These are phyloP conservation scores for Oeneis ivallda DNA, from an alignment of 2,888 invertebrate genomes.

Conservation along the genomic window DNA sequence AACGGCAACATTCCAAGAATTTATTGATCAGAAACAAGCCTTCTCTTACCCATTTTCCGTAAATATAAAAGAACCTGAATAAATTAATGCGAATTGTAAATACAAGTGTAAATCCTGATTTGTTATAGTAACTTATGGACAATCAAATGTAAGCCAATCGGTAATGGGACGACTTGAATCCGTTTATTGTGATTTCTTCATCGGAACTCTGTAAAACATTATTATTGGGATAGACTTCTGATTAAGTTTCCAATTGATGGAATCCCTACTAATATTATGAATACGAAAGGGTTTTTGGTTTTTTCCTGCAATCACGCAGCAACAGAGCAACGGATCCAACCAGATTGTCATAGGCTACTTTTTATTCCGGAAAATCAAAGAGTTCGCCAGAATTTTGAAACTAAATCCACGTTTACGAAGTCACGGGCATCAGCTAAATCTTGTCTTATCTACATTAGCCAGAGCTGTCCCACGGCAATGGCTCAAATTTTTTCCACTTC, in stretches of 20 bases:
- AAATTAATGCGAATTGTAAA: slow-evolving; percentile 34
- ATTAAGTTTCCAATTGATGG: background rate
- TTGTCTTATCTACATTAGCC: too few relatives aligned
- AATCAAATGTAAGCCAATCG: slow-evolving; percentile 43
- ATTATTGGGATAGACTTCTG: slow-evolving; percentile 5
- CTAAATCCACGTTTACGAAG: too few relatives aligned
- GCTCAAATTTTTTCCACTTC: too few relatives aligned
- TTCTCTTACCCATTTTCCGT: slow-evolving; percentile 45
- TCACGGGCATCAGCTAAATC: too few relatives aligned
- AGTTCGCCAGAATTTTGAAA: too few relatives aligned
- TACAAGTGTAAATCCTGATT: background rate
- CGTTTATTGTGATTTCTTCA: slow-evolving; percentile 38
- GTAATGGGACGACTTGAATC: slow-evolving; percentile 39
- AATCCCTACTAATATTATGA: too few relatives aligned
- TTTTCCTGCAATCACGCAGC: too few relatives aligned
- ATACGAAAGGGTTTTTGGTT: too few relatives aligned
- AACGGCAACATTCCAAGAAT: slow-evolving; percentile 13
- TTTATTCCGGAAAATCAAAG: too few relatives aligned
- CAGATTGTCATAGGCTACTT: too few relatives aligned
- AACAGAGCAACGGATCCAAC: too few relatives aligned
- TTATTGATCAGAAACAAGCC: slow-evolving; percentile 28
- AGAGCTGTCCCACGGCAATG: too few relatives aligned
- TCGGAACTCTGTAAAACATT: slow-evolving; percentile 42
- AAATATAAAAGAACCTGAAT: slow-evolving; percentile 44
- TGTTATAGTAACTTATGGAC: slow-evolving; percentile 2